A percentile compares a stretch with the other conserved stretches of the same genome.
Evolutionary conservation across 1,140 invertebrate genomes (phyloP).

Genomic region (Sarcophaga peregrina): DNA sequence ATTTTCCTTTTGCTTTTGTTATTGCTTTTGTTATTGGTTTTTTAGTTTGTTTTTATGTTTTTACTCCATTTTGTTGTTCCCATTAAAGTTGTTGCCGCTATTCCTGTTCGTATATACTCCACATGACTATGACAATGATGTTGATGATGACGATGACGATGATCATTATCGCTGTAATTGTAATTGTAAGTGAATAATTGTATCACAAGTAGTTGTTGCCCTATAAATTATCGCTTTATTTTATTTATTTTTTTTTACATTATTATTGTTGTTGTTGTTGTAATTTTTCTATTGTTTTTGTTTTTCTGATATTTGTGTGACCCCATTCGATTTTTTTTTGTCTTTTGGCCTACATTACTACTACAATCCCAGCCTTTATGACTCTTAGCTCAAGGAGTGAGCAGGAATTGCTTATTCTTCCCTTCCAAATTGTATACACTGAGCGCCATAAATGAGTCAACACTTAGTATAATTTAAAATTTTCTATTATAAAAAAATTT

Average conservation of each 20-base stretch:
- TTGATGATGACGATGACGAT: not conserved
- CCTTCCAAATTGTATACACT: no score
- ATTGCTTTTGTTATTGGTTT: not conserved
- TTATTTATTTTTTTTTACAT: not conserved
- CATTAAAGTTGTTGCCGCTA: not conserved
- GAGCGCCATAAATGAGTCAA: no score
- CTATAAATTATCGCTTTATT: slow-evolving; percentile 1
- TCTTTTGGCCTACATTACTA: no score
- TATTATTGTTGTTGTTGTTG: not conserved
- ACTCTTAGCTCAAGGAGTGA: no score
- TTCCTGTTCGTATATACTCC: not conserved
- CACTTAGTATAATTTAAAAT: no score
- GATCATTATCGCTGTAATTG: slow-evolving; percentile 28
- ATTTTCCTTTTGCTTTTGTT: not conserved
- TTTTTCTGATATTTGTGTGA: not conserved
- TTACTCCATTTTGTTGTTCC: not conserved
- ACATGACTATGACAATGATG: not conserved
- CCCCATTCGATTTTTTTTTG: not conserved
- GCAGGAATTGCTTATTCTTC: no score
- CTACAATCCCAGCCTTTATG: no score
- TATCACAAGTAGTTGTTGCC: slow-evolving; percentile 4
- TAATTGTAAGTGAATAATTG: slow-evolving; percentile 38
- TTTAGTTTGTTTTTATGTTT: not conserved
- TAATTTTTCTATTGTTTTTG: not conserved
- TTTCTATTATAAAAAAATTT: no score